phyloP scores from a whole-genome alignment of 2,888 invertebrate genomes.

The Phymatocera aterrima region DNA sequence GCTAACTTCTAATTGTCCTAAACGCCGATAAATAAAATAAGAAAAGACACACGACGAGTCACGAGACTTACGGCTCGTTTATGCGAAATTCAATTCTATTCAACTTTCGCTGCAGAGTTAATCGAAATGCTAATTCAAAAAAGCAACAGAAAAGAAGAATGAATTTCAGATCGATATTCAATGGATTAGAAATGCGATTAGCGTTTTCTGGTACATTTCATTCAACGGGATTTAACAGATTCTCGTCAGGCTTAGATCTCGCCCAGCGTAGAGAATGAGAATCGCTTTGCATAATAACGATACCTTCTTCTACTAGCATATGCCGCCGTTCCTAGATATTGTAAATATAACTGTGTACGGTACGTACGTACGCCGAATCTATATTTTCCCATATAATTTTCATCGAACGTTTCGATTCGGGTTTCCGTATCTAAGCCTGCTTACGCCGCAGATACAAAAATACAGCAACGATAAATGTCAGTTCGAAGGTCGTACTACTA shows the following conservation, averaged over 20 bases:
- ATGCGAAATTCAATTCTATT: constrained; percentile 53
- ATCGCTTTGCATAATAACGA: constrained; percentile 39
- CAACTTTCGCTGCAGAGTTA: constrained; percentile 50
- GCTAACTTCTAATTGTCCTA: constrained; percentile 60
- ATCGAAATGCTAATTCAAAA: constrained; percentile 56
- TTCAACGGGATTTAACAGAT: constrained; percentile 30
- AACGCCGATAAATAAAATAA: constrained; percentile 54
- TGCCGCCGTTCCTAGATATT: neutral
- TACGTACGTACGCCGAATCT: neutral
- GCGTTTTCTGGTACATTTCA: constrained; percentile 43
- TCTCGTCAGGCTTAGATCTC: constrained; percentile 11
- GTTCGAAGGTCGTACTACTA: constrained; percentile 22
- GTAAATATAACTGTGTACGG: neutral
- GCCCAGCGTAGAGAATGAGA: constrained; percentile 21
- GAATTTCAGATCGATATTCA: constrained; percentile 47
- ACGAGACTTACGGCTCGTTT: constrained; percentile 46
- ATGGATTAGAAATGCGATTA: constrained; percentile 45
- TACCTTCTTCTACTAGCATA: neutral
- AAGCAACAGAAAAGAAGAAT: constrained; percentile 30
- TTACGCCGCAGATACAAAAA: constrained; percentile 15
- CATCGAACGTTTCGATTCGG: constrained; percentile 6
- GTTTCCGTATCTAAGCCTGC: neutral
- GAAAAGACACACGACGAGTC: constrained; percentile 41
- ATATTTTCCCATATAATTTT: constrained; percentile 27
- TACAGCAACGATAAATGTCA: constrained; percentile 37